Evolutionary conservation across 2,797 vertebrate genomes (phyloP), one percentile per base, ranked within the genome.

Genomic region (Tenualosa ilisha): DNA sequence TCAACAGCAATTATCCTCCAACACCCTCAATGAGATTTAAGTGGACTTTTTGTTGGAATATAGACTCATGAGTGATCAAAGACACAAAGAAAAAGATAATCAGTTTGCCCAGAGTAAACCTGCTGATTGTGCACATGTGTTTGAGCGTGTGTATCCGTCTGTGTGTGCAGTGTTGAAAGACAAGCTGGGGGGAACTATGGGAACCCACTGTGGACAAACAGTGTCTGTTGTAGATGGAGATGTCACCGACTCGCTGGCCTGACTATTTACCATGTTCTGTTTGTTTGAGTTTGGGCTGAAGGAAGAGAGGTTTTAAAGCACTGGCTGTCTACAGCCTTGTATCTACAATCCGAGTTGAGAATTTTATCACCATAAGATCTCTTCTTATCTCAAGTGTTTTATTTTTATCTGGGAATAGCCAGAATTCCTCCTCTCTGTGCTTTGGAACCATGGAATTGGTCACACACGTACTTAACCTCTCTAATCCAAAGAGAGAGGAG

Each of bases 281-380:
- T 79, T 79, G 72, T 79, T 79, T 79, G 72, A 79, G 37, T 79
- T 79, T 79, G 72, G 43, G 72, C 15, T 72, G 65, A 72, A 37
- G 37, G 65, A 72, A 37, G 6, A 40, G 12, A 53, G 37, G 37
- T 79, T 61, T 79, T 79, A 79, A 72, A 79, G 72, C 40, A 20
- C 90, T 88, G 82, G 82, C 86, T 89, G 89, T 91, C 92, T 92
- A 90, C 91, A 93, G 93, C 92, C 86, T 88, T 84, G 89, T 88
- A 86, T 83, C 72, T 83, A 81, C n/a, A 72, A 79, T 43, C 37
- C 72, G 22, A 79, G 37, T 40, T 0, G 72, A 22, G 37, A 79
- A 79, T 79, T 79, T 72, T 79, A 79, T 79, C 72, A 79, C 72
- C 20, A 22, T 46, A 20, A 43, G 72, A 79, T 79, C 72, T 79